These are phyloP conservation scores for Himalopsyche anomala DNA, from an alignment of 2,888 invertebrate species.

Conservation along the genomic window DNA sequence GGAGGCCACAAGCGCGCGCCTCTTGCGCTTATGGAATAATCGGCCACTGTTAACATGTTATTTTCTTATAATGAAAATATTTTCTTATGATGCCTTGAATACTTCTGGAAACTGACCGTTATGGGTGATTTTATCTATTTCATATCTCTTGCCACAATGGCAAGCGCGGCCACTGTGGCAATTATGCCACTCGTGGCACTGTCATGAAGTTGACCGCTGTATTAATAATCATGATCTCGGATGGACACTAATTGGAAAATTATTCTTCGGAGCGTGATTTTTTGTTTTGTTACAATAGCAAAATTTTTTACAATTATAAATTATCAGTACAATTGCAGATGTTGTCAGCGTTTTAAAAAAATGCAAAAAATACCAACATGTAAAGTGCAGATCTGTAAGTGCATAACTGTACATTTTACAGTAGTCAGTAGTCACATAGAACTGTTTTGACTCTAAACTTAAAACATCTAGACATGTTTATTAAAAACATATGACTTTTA, in stretches of 20 bases:
- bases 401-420: too few species aligned
- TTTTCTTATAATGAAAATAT: too few species aligned
- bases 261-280: constrained; percentile 13
- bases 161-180: constrained; percentile 8
- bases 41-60: too few species aligned
- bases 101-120: constrained; percentile 55
- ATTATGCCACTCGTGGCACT: constrained; percentile 45
- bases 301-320: constrained; percentile 31
- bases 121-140: constrained; percentile 52
- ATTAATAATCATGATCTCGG: constrained; percentile 57
- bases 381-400: too few species aligned
- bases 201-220: constrained; percentile 60
- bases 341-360: constrained; percentile 10
- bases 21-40: too few species aligned
- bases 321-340: constrained; percentile 35
- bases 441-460: too few species aligned
- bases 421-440: too few species aligned
- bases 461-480: too few species aligned
- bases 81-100: neutral
- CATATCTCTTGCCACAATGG: neutral
- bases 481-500: too few species aligned
- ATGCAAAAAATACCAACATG: constrained; percentile 17
- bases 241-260: constrained; percentile 38
- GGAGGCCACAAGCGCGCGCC: too few species aligned
- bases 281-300: neutral